phyloP scores from a whole-genome alignment of 1,140 invertebrate species.

The Leptoteleia sp. region DNA sequence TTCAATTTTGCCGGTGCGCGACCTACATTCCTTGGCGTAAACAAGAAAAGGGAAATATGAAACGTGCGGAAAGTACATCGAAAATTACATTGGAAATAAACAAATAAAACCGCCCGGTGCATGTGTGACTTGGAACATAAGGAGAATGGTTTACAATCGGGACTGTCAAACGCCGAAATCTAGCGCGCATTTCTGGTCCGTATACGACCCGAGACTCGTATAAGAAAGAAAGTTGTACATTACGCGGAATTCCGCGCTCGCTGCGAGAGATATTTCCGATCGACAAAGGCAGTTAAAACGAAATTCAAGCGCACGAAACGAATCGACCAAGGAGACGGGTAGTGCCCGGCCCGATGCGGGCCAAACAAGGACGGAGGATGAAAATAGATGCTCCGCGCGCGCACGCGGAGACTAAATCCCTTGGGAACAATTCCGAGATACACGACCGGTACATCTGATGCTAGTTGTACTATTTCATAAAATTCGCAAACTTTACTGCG shows the following conservation, averaged over 20 bases:
- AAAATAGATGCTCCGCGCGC: slow-evolving; percentile 49
- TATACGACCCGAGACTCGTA: slow-evolving; percentile 28
- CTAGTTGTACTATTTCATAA: slow-evolving; percentile 44
- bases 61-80: slow-evolving; percentile 25
- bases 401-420: slow-evolving; percentile 47
- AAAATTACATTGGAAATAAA: slow-evolving; percentile 36
- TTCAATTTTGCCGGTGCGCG: no score
- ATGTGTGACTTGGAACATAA: slow-evolving; percentile 36
- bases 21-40: slow-evolving; percentile 4
- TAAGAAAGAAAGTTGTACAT: slow-evolving; percentile 46
- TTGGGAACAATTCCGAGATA: slow-evolving; percentile 46
- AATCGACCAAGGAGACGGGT: slow-evolving; percentile 40
- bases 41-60: slow-evolving; percentile 37
- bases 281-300: slow-evolving; percentile 48
- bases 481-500: slow-evolving; percentile 35
- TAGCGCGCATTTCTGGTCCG: slow-evolving; percentile 37
- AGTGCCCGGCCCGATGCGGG: slow-evolving; percentile 1
- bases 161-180: slow-evolving; percentile 51
- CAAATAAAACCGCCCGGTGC: slow-evolving; percentile 30
- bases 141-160: slow-evolving; percentile 45
- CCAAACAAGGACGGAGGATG: slow-evolving; percentile 38
- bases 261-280: slow-evolving; percentile 54
- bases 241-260: slow-evolving; percentile 26
- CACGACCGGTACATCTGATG: slow-evolving; percentile 46
- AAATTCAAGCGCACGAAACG: slow-evolving; percentile 53